phyloP scores from a whole-genome alignment of 1,140 invertebrate genomes.

The Telenomus remus region DNA sequence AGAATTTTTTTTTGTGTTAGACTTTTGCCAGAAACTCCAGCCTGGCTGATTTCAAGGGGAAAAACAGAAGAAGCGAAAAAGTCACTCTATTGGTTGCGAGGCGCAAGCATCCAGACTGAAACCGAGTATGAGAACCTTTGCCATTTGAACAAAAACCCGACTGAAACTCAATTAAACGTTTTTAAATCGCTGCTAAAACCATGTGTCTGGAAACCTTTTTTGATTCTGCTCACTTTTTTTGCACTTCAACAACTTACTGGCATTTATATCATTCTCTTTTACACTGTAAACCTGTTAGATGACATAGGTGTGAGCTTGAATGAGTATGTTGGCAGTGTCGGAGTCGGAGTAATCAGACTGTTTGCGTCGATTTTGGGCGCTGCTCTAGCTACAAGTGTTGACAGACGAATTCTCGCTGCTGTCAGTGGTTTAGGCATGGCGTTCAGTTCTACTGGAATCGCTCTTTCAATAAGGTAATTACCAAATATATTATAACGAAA shows the following conservation, averaged over 20 bases:
- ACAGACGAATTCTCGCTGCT: slow-evolving; percentile 81
- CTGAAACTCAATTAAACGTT: slow-evolving; percentile 59
- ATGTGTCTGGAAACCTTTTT: slow-evolving; percentile 78
- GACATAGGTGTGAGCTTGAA: slow-evolving; percentile 81
- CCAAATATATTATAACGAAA: neutral
- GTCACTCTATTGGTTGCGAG: slow-evolving; percentile 79
- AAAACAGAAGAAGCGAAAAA: slow-evolving; percentile 75
- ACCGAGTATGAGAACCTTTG: slow-evolving; percentile 62
- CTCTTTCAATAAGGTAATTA: slow-evolving; percentile 63
- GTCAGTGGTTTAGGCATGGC: slow-evolving; percentile 80
- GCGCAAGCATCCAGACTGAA: slow-evolving; percentile 67
- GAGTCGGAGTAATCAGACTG: slow-evolving; percentile 82
- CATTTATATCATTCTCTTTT: slow-evolving; percentile 83
- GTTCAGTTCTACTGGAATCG: slow-evolving; percentile 78
- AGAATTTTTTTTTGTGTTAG: slow-evolving; percentile 20
- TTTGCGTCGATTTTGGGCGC: slow-evolving; percentile 82
- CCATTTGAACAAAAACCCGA: slow-evolving; percentile 71
- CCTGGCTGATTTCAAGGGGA: slow-evolving; percentile 78
- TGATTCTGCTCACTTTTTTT: slow-evolving; percentile 77
- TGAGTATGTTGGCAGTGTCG: slow-evolving; percentile 82
- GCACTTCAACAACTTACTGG: slow-evolving; percentile 80
- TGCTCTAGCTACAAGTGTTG: slow-evolving; percentile 82
- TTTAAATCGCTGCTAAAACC: slow-evolving; percentile 74
- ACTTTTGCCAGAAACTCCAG: slow-evolving; percentile 83
- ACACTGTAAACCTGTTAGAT: slow-evolving; percentile 82